These are phyloP conservation scores for Etheostoma spectabile DNA, from an alignment of 2,113 vertebrate genomes.

Conservation along the genomic window DNA sequence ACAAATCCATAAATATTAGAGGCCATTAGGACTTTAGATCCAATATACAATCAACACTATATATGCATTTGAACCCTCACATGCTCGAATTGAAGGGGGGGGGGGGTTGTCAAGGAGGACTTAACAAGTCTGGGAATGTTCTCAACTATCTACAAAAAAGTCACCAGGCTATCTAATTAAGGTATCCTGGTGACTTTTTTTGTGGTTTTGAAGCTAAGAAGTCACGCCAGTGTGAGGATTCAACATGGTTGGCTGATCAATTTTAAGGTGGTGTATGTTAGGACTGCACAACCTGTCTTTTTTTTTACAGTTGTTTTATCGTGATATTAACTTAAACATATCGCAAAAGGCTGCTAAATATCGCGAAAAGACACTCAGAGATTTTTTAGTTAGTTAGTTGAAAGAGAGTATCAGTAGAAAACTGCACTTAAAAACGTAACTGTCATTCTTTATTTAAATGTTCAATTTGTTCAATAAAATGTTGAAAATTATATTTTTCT, in stretches of 20 bases:
- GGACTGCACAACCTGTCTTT: too few species aligned
- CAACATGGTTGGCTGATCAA: constrained; percentile 45
- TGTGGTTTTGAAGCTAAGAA: background rate
- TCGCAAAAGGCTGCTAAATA: too few species aligned
- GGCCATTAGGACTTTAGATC: background rate
- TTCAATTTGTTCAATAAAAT: too few species aligned
- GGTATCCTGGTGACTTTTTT: too few species aligned
- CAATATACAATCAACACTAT: background rate
- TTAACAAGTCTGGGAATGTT: constrained; percentile 12
- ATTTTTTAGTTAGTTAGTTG: too few species aligned
- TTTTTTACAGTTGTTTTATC: too few species aligned
- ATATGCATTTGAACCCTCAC: background rate
- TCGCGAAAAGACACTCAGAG: too few species aligned
- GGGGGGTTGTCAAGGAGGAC: background rate
- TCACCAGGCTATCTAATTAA: constrained; percentile 15
- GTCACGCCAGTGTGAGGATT: constrained; percentile 48
- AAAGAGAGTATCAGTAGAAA: too few species aligned
- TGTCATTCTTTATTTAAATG: too few species aligned
- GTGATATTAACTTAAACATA: too few species aligned
- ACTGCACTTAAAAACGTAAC: too few species aligned
- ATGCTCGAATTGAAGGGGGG: background rate
- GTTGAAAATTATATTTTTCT: too few species aligned
- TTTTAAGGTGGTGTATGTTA: constrained; percentile 30
- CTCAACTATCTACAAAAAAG: constrained; percentile 29
- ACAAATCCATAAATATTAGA: background rate